A percentile compares a stretch with the other conserved stretches of the same genome.
These are phyloP conservation scores for Cryptocheilus praepositus DNA, from an alignment of 2,888 invertebrate genomes.

Conservation along the genomic window DNA sequence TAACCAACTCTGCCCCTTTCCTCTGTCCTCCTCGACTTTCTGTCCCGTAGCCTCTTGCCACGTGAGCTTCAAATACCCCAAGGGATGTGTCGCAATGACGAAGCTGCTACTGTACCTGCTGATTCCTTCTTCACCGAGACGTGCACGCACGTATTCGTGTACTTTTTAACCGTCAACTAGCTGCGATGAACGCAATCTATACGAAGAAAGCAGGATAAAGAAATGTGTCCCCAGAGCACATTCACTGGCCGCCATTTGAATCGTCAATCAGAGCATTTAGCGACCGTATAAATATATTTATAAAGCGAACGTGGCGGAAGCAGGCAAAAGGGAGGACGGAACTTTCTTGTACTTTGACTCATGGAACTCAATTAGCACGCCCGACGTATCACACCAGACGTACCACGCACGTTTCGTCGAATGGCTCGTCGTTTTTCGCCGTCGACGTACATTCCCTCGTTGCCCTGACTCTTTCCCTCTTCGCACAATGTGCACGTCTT, in stretches of 20 bases:
- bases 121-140: slow-evolving; percentile 15
- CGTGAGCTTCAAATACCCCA: slow-evolving; percentile 15
- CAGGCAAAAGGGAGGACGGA: too few species aligned
- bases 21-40: background rate
- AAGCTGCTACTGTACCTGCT: slow-evolving; percentile 11
- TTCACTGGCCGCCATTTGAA: background rate
- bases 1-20: slow-evolving; percentile 23
- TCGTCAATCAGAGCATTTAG: background rate
- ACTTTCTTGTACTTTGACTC: too few species aligned
- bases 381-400: background rate
- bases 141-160: slow-evolving; percentile 4
- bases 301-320: too few species aligned
- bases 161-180: background rate
- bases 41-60: too few species aligned
- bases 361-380: slow-evolving; percentile 4
- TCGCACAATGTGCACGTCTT: slow-evolving; percentile 1
- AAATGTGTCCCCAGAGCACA: background rate
- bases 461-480: background rate
- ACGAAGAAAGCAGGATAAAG: background rate
- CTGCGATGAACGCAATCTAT: background rate
- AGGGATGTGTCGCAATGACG: slow-evolving; percentile 25
- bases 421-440: background rate
- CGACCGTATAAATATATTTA: background rate
- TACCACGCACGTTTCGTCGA: background rate
- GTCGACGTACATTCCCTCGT: slow-evolving; percentile 1